phyloP scores from a whole-genome alignment of 2,797 vertebrate species.

The Phataginus tricuspis region DNA sequence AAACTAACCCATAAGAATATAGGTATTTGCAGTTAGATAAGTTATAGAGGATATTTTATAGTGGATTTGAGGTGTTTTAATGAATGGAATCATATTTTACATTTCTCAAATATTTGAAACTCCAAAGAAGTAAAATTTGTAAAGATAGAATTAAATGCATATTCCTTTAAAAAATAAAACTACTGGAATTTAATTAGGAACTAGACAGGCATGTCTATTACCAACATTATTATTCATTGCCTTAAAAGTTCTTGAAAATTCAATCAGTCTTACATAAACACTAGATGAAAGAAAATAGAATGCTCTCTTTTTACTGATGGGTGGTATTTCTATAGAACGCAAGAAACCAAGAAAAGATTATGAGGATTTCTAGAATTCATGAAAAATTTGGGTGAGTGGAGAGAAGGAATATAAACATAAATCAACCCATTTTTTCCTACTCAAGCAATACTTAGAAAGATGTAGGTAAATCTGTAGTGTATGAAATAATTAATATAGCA shows the following conservation, averaged over 20 bases:
- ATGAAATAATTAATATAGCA: background rate
- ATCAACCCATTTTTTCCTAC: background rate
- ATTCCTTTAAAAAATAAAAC: background rate
- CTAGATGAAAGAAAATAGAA: background rate
- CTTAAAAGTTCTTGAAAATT: background rate
- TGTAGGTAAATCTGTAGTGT: background rate
- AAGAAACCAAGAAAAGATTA: background rate
- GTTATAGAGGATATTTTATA: background rate
- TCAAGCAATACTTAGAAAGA: background rate
- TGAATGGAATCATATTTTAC: background rate
- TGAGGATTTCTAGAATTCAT: background rate
- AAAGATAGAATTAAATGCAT: background rate
- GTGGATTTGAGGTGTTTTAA: background rate
- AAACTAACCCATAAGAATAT: background rate
- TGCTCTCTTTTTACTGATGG: background rate
- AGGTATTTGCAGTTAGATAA: background rate
- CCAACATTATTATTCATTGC: background rate
- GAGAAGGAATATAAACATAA: background rate
- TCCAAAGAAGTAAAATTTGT: background rate
- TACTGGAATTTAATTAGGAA: background rate
- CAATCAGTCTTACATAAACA: background rate
- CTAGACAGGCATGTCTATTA: background rate
- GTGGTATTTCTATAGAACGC: background rate
- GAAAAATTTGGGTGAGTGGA: background rate
- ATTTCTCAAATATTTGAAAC: conserved; percentile 37